Percentiles rank a stretch among this genome's conserved stretches.
These are phyloP conservation scores for Machimus rusticus DNA, from an alignment of 2,888 invertebrate genomes.

Conservation along the genomic window DNA sequence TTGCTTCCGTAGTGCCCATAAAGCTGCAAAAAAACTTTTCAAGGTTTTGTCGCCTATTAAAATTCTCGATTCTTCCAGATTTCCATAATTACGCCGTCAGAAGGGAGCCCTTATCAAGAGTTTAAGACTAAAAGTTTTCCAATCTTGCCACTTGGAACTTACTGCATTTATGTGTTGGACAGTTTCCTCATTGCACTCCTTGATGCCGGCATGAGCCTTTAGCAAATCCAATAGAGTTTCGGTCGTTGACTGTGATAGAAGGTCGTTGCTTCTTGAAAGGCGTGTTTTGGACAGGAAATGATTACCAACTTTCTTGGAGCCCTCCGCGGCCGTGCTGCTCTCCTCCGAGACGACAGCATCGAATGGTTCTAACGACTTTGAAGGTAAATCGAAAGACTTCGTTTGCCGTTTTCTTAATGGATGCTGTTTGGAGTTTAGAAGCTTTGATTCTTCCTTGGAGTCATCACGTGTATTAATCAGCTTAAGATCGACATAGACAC, in stretches of 20 bases:
- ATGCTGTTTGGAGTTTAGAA: conserved; percentile 29
- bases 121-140: conserved; percentile 15
- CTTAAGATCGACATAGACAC: not conserved
- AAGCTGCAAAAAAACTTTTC: not conserved
- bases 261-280: conserved; percentile 57
- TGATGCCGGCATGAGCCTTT: conserved; percentile 62
- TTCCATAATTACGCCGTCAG: conserved; percentile 13
- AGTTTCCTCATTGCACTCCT: conserved; percentile 62
- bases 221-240: conserved; percentile 61
- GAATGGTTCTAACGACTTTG: not conserved
- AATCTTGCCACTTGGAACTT: conserved; percentile 43
- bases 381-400: conserved; percentile 47
- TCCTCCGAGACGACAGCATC: not conserved
- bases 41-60: not conserved
- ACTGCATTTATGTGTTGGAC: conserved; percentile 61
- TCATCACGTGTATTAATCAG: not conserved
- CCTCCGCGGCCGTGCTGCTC: not conserved
- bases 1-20: not conserved
- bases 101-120: not conserved
- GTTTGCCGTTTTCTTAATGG: conserved; percentile 47
- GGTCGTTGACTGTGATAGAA: conserved; percentile 60
- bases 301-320: not conserved
- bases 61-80: not conserved
- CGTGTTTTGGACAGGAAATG: conserved; percentile 39
- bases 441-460: not conserved